These are phyloP conservation scores for Melanostoma scalare DNA, from an alignment of 2,888 invertebrate species.

Conservation along the genomic window DNA sequence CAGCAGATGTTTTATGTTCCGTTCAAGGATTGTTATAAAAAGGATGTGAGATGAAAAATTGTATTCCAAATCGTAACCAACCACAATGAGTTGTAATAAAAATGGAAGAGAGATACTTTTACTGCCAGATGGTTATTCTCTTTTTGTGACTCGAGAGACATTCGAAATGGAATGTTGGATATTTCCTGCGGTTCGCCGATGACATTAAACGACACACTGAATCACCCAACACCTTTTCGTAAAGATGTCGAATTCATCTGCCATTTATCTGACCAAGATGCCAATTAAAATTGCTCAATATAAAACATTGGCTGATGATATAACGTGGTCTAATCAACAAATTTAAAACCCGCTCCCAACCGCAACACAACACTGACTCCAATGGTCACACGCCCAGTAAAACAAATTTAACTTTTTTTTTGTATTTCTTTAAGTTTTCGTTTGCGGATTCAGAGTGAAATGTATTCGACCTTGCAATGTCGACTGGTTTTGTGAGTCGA, in stretches of 20 bases:
- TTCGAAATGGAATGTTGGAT: slow-evolving; percentile 32
- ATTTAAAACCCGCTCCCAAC: slow-evolving; percentile 7
- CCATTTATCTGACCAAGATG: slow-evolving; percentile 13
- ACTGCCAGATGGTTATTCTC: slow-evolving; percentile 43
- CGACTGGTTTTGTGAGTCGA: slow-evolving; percentile 56
- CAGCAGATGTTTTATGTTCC: slow-evolving; percentile 51
- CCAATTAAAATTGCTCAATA: slow-evolving; percentile 39
- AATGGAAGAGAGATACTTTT: slow-evolving; percentile 37
- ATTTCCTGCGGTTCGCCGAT: slow-evolving; percentile 35
- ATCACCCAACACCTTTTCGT: neutral
- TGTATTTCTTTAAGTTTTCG: slow-evolving; percentile 16
- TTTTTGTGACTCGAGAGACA: neutral
- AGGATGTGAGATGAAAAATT: slow-evolving; percentile 54
- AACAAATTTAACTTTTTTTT: slow-evolving; percentile 31
- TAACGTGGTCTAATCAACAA: slow-evolving; percentile 41
- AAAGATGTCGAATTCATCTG: slow-evolving; percentile 5
- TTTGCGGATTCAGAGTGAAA: slow-evolving; percentile 57
- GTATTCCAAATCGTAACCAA: slow-evolving; percentile 18
- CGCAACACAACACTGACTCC: neutral
- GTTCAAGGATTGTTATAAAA: slow-evolving; percentile 32
- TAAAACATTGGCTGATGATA: slow-evolving; percentile 27
- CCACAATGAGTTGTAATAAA: slow-evolving; percentile 34
- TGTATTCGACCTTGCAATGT: slow-evolving; percentile 71
- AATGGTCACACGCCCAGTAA: slow-evolving; percentile 55
- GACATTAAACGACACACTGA: slow-evolving; percentile 22